Conservation (phyloP, 1,140 invertebrate species). For the Heliconius hewitsoni region DNA sequence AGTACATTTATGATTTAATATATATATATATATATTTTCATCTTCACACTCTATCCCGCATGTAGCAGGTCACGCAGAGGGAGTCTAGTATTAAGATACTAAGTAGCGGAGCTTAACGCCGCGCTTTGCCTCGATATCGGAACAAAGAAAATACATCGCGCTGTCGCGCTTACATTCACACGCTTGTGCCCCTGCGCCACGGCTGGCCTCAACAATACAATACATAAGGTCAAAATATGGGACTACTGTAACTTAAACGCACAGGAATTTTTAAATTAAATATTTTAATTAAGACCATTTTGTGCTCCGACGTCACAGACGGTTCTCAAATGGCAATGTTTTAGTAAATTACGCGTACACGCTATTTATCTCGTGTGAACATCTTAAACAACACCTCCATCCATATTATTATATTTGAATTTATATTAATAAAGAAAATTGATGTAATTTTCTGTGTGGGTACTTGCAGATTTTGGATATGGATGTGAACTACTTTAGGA, state of each 20-base stretch:
- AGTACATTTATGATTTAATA: too few species aligned
- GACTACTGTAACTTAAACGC: not conserved
- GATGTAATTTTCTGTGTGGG: not conserved
- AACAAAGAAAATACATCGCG: too few species aligned
- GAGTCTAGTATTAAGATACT: too few species aligned
- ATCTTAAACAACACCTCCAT: not conserved
- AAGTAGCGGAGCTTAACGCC: too few species aligned
- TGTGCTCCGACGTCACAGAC: slow-evolving; percentile 52
- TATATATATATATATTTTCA: too few species aligned
- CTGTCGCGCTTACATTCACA: too few species aligned
- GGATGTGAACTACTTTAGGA: not conserved
- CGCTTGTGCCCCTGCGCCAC: too few species aligned
- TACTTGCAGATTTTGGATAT: not conserved
- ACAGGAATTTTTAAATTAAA: slow-evolving; percentile 4
- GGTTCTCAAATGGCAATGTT: slow-evolving; percentile 49
- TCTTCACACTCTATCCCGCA: too few species aligned
- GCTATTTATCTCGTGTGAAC: slow-evolving; percentile 49
- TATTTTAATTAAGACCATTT: slow-evolving; percentile 42
- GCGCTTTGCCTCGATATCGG: too few species aligned
- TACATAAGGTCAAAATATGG: not conserved
- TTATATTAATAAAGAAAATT: not conserved
- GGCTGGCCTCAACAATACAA: not conserved
- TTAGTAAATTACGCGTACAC: slow-evolving; percentile 53
- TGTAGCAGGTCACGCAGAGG: too few species aligned
- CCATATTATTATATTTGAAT: not conserved